Evolutionary conservation across 2,113 vertebrate genomes (phyloP).

Genomic region (Cyprinus carpio): DNA sequence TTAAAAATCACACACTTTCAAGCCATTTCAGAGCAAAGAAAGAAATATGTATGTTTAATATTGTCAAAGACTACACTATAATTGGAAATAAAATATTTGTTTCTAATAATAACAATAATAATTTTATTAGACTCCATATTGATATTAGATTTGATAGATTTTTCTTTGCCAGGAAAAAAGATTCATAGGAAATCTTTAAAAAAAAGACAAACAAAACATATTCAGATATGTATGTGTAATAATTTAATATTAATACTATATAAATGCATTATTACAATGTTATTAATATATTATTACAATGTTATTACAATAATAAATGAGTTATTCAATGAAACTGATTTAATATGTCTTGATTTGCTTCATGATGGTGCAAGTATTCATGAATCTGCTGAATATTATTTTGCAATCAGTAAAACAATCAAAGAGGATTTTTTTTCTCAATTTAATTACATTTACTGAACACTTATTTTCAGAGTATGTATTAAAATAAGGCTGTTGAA

Average conservation of each 20-base stretch:
- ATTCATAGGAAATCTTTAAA: not conserved
- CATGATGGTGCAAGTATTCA: no score
- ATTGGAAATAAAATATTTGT: not conserved
- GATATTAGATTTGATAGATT: not conserved
- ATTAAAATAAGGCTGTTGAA: constrained; percentile 21
- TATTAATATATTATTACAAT: no score
- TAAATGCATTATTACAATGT: not conserved
- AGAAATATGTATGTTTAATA: not conserved
- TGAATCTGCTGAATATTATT: not conserved
- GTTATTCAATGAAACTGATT: no score
- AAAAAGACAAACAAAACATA: not conserved
- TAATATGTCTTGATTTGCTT: no score
- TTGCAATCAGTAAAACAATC: no score
- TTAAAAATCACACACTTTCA: not conserved
- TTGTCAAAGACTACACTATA: not conserved
- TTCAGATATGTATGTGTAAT: not conserved
- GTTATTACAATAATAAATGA: not conserved
- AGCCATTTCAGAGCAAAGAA: not conserved
- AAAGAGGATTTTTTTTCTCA: no score
- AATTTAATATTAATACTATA: not conserved
- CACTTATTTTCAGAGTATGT: not conserved
- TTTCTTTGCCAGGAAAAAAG: not conserved
- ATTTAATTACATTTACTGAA: not conserved
- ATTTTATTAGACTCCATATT: not conserved
- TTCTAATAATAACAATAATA: no score